Evolutionary conservation across 1,140 invertebrate species (phyloP).

Genomic region (Pogonus chalceus): DNA sequence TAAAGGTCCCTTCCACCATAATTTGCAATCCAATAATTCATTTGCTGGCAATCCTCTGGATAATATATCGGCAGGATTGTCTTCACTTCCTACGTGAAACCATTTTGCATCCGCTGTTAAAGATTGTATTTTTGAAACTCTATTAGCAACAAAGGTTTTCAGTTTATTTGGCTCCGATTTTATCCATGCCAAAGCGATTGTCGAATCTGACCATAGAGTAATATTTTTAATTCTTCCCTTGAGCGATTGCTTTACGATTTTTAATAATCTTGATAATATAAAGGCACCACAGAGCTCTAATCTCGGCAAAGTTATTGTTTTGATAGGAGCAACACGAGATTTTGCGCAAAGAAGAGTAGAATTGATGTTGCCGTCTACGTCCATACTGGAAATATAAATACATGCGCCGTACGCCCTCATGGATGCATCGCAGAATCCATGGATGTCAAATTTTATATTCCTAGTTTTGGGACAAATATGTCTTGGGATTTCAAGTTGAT

Average conservation of each 20-base stretch:
- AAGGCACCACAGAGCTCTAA: constrained; percentile 20
- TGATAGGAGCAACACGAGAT: constrained; percentile 22
- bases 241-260: not conserved
- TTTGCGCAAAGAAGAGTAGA: constrained; percentile 15
- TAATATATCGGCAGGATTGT: constrained; percentile 33
- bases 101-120: constrained; percentile 19
- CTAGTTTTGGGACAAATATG: not conserved
- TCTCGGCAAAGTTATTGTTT: constrained; percentile 17
- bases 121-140: constrained; percentile 27
- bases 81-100: constrained; percentile 22
- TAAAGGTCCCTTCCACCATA: constrained; percentile 28
- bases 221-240: not conserved
- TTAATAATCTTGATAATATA: not conserved
- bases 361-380: not conserved
- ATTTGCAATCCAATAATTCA: constrained; percentile 14
- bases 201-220: constrained; percentile 12
- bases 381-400: constrained; percentile 17
- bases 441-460: too few relatives aligned
- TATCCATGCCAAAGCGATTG: constrained; percentile 23
- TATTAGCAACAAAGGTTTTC: constrained; percentile 24
- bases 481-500: constrained; percentile 5
- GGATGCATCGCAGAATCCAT: constrained; percentile 21
- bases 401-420: constrained; percentile 24
- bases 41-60: constrained; percentile 28
- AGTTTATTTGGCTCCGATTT: constrained; percentile 13